Evolutionary conservation across 2,797 vertebrate genomes (phyloP), one percentile per base, ranked within the genome.

Genomic region (Crocodylus rhombifer): DNA sequence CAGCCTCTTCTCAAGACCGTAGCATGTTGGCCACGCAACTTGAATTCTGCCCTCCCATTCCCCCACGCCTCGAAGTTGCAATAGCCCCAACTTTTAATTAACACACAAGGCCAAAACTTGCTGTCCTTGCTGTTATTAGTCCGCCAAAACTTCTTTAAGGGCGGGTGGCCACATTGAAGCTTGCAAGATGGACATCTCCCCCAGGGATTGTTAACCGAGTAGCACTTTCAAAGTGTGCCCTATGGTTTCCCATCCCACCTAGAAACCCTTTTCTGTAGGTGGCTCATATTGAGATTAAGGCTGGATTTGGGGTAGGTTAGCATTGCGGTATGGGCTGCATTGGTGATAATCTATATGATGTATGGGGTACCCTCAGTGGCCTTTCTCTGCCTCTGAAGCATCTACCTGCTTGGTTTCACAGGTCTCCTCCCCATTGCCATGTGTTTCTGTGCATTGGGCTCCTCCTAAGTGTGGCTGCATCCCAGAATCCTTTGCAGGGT

Each of bases 101-200:
- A 62, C 56, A 74, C 7, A 12, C 55, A 28, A 10, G 51, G 64
- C 21, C 64, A 62, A 74, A 6, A 69, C n/a, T 77, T 91, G 25
- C 30, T 79, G 56, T 33, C 12, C 33, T 91, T 21, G 4, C 3
- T 56, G 42, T 6, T 1, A 87, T 77, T 88, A 42, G 5, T 71
- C 4, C 9, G 5, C 5, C n/a, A 65, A 85, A 28, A 25, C n/a
- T 64, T 64, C 33, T 15, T 69, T 42, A 55, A 25, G 42, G 42
- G 4, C 14, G 74, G 20, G 14, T 76, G 57, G 10, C 61, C 2
- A 79, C 12, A 11, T 87, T 18, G 75, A 74, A 16, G 57, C 57
- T 25, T 26, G 14, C 25, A 4, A 1, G 0, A 71, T 21, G 42
- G 11, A 15, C 33, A 1, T 2, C 26, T 6, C 58, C 51, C 28